Base-by-base conservation (phyloP, 2,797 vertebrate species). In the Phaenicophaeus curvirostris region DNA sequence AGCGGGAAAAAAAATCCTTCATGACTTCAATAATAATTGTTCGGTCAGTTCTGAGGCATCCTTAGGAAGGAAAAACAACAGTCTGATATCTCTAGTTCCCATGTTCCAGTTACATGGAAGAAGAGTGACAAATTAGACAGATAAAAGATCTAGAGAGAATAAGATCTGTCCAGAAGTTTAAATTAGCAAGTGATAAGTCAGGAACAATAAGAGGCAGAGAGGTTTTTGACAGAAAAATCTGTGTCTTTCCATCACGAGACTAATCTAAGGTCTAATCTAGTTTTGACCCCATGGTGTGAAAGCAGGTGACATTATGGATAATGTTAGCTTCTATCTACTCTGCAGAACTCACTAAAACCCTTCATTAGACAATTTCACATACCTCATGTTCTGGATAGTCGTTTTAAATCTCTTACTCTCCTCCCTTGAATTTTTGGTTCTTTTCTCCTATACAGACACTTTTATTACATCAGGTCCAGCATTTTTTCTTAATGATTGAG, bases 1-100 rank as follows among this genome's bases (percentile, higher is more conserved):
- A 90, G 91, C 84, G 58, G 58, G 65, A 50, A 84, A 93, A 18
- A 72, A 94, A 85, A 37, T 89, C 61, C n/a, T 89, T 88, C 50
- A 28, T 82, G 48, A 85, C 65, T 89, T 27, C 37, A 30, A 0
- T 31, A 85, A 86, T 90, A 92, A 82, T 82, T 90, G 51, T 78
- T 96, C 73, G 66, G 65, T 73, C 67, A 89, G 33, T 93, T 57
- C 61, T 87, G 74, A 93, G 74, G 44, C 58, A 72, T 81, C 27
- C 54, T 58, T 66, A 67, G 57, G 33, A 48, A 92, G 68, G 89
- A 78, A 84, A 61, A 5, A 15, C 27, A 53, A 53, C 53, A 85
- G 42, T 21, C 50, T 71, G 37, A 46, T 68, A 23, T 72, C 27
- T 84, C 20, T 74, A 50, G 44, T 82, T 91, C 57, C 37, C 18